phyloP scores from a whole-genome alignment of 2,888 invertebrate genomes.

The Sphaeridia pumilis region DNA sequence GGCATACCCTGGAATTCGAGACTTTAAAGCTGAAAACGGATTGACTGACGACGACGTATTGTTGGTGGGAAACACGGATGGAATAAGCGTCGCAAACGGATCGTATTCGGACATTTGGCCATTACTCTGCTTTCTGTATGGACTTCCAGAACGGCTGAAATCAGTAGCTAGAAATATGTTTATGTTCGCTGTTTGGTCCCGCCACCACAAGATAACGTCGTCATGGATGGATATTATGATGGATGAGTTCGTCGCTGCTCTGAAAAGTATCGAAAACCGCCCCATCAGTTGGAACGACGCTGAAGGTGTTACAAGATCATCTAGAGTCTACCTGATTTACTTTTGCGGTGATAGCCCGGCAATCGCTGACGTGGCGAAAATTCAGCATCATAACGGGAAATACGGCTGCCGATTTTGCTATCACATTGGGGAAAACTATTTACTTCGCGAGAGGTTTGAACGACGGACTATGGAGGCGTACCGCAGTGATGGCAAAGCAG shows the following conservation, averaged over 20 bases:
- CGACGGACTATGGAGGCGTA: no score
- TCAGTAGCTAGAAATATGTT: neutral
- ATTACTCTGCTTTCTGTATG: neutral
- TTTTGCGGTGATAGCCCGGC: neutral
- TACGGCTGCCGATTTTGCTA: neutral
- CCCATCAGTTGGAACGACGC: neutral
- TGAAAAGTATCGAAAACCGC: no score
- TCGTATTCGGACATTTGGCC: neutral
- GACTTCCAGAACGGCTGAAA: neutral
- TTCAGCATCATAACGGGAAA: neutral
- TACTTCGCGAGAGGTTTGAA: no score
- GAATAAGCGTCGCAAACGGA: neutral
- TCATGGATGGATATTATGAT: neutral
- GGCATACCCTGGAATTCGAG: neutral
- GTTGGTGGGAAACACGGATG: neutral
- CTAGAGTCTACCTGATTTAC: neutral
- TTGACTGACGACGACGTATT: neutral
- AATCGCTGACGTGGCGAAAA: neutral
- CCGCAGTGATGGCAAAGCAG: no score
- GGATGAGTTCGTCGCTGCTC: no score
- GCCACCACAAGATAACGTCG: neutral
- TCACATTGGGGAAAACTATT: no score
- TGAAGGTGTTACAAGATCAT: neutral
- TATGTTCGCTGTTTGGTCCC: neutral
- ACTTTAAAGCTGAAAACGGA: neutral